Percentiles rank a stretch among this genome's conserved stretches.
phyloP scores from a whole-genome alignment of 2,113 vertebrate species.

The Scophthalmus maximus region DNA sequence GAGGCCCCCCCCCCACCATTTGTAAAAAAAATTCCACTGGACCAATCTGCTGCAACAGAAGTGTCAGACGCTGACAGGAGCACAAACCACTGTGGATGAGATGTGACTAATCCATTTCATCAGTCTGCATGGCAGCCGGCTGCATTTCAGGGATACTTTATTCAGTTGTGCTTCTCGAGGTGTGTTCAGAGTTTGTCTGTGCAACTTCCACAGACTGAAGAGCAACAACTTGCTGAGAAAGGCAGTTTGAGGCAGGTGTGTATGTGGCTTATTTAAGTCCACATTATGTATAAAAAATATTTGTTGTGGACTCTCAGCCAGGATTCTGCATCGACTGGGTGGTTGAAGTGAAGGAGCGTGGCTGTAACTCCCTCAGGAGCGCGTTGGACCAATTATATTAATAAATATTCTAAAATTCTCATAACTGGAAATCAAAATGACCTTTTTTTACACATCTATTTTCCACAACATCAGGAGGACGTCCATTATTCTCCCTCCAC shows the following conservation, averaged over 20 bases:
- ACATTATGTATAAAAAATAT: neutral
- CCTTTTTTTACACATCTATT: conserved; percentile 31
- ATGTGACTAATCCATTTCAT: no score
- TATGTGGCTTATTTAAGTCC: no score
- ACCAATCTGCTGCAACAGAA: neutral
- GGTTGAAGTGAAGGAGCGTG: conserved; percentile 4
- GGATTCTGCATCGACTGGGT: conserved; percentile 6
- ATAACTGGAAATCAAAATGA: conserved; percentile 55
- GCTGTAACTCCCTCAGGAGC: conserved; percentile 11
- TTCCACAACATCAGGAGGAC: conserved; percentile 19
- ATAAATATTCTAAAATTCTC: conserved; percentile 25
- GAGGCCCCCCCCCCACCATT: neutral
- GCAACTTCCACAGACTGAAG: no score
- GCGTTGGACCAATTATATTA: conserved; percentile 37
- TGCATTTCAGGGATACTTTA: no score
- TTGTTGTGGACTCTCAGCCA: neutral
- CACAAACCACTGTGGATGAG: no score
- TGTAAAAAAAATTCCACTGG: conserved; percentile 8
- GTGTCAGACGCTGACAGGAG: no score
- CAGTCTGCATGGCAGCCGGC: no score
- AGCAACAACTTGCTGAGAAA: no score
- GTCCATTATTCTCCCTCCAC: conserved; percentile 22
- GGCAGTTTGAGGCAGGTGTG: no score
- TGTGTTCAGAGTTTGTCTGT: no score
- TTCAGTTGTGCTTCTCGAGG: no score